A percentile compares a stretch with the other conserved stretches of the same genome.
These are phyloP conservation scores for Manis javanica DNA, from an alignment of 2,797 vertebrate species.

Conservation along the genomic window DNA sequence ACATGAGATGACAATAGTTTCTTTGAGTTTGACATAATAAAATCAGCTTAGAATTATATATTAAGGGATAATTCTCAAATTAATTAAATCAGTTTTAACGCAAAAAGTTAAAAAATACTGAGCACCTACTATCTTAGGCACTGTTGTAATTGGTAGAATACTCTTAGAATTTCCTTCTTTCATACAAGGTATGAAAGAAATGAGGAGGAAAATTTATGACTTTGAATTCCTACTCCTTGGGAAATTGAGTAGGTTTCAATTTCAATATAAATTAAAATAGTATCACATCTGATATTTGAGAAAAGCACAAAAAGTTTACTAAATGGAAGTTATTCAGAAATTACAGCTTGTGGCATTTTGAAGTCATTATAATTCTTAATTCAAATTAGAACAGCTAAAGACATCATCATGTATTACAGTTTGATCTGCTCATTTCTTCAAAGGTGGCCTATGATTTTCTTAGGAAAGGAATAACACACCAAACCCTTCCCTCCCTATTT, in stretches of 20 bases:
- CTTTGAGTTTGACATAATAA: conserved; percentile 44
- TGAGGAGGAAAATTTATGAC: not conserved
- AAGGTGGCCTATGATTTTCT: not conserved
- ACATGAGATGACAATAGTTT: conserved; percentile 14
- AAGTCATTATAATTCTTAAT: conserved; percentile 24
- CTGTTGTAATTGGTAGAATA: not conserved
- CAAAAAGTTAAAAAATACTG: not conserved
- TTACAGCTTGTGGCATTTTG: not conserved
- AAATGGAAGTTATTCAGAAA: not conserved
- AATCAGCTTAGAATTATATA: not conserved
- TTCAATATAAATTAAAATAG: not conserved
- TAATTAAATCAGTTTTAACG: not conserved
- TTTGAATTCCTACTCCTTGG: not conserved
- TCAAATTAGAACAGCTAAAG: not conserved
- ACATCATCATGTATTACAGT: not conserved
- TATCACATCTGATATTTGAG: not conserved
- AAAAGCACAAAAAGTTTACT: conserved; percentile 1
- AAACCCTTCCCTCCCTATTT: not conserved
- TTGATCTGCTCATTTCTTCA: not conserved
- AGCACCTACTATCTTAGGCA: not conserved
- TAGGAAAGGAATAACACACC: not conserved
- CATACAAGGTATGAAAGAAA: not conserved
- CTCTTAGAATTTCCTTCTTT: not conserved
- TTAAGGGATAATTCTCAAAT: conserved; percentile 8
- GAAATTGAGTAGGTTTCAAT: not conserved